Evolutionary conservation across 2,888 invertebrate genomes (phyloP), one percentile per base, ranked within the genome.

Genomic region (Ramazzottius varieornatus): DNA sequence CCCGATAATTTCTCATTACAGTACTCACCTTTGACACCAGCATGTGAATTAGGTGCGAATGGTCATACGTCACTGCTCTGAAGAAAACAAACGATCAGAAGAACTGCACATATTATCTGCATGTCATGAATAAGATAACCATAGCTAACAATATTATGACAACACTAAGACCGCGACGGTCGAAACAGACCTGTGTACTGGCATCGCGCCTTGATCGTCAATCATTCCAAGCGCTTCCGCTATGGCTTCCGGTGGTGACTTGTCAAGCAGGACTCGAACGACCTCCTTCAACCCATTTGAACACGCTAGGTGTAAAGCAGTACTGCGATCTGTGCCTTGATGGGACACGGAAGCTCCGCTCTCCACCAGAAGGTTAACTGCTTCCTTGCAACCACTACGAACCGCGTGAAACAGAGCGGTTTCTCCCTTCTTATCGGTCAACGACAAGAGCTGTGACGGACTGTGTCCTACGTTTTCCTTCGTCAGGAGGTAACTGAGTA

Each of bases 391-490:
- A 1, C 72, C 73, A 1, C 69, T 68, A 69, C 71, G 72, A 29
- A 76, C 73, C 1, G 78, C 75, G 68, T 76, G 72, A 46, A 76
- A 73, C 8, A 79, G 70, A 1, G 78, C 74, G 0, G 77, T 76
- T 67, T 24, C 54, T 24, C 24, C 4, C 29, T 54, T 24, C 4
- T 54, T 24, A 54, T 54, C 54, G 4, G 8, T 24, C 54, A 54
- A 8, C 8, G n/a, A 24, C 16, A 54, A 4, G 16, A 54, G 13
- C 4, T 54, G 20, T 8, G 54, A 4, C 29, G 4, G 4, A 24
- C n/a, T 54, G 54, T 54, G 24, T 16, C 54, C 54, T 16, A 29
- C 29, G 54, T 54, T 54, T 16, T 24, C 54, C 4, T 54, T 24
- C 29, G 20, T 16, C 24, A 54, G 29, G 29, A 54, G 20, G 29